Conservation (phyloP, 2,113 vertebrate genomes). For the Vulpes vulpes region DNA sequence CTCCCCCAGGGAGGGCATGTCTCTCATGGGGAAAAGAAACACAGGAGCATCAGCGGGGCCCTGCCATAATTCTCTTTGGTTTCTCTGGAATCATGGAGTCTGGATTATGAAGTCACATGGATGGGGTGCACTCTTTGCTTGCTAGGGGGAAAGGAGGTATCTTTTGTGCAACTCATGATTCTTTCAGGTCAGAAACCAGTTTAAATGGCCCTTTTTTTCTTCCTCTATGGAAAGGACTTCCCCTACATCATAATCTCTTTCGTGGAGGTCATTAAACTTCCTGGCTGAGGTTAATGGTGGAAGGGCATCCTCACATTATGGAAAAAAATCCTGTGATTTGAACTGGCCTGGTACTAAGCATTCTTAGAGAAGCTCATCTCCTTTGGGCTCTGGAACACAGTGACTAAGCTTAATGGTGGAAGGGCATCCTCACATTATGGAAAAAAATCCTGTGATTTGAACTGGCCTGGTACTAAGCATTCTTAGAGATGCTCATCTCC, state of each 20-base stretch:
- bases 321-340: neutral
- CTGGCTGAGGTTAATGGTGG: neutral
- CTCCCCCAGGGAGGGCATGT: accelerated
- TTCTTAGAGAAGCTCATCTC: neutral
- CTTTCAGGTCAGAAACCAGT: neutral
- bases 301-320: neutral
- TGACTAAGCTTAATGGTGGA: neutral
- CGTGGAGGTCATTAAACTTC: neutral
- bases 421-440: neutral
- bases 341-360: neutral
- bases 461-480: neutral
- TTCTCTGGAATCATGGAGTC: neutral
- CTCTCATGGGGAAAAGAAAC: neutral
- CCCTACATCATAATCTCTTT: neutral
- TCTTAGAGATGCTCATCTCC: neutral
- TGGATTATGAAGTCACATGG: neutral
- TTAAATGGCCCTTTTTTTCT: neutral
- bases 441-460: neutral
- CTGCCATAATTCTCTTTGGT: neutral
- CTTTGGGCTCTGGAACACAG: neutral
- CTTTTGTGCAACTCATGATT: neutral
- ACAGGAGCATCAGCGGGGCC: neutral
- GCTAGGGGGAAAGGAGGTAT: neutral
- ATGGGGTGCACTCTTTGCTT: neutral
- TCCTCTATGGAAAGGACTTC: neutral